phyloP scores from a whole-genome alignment of 2,113 vertebrate genomes.

The Kryptolebias marmoratus region DNA sequence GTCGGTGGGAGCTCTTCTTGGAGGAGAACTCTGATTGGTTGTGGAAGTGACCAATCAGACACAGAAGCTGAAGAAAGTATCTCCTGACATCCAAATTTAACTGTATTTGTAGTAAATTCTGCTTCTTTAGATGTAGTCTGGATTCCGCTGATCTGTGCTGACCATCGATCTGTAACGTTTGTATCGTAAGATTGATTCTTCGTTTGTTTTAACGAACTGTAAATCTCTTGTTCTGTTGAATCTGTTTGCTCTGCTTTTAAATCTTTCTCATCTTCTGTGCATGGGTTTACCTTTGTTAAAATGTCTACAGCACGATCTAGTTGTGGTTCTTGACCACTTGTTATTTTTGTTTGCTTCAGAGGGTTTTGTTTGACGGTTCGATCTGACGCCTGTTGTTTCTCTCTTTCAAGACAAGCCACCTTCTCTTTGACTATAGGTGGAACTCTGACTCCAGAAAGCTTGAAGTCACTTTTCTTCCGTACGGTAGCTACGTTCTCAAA shows the following conservation, averaged over 20 bases:
- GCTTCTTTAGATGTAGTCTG: conserved; percentile 8
- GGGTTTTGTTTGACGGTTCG: conserved; percentile 29
- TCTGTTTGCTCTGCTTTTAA: conserved; percentile 1
- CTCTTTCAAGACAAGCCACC: conserved; percentile 35
- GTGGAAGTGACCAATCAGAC: conserved; percentile 36
- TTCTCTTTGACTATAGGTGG: conserved; percentile 37
- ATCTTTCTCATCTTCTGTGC: neutral
- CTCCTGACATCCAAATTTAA: conserved; percentile 43
- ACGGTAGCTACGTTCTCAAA: conserved; percentile 82
- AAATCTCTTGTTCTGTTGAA: conserved; percentile 6
- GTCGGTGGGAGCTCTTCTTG: conserved; percentile 35
- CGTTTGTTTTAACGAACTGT: conserved; percentile 13
- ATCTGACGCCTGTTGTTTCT: neutral
- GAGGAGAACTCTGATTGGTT: conserved; percentile 16
- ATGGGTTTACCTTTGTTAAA: conserved; percentile 11
- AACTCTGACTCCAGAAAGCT: conserved; percentile 23
- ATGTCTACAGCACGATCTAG: neutral
- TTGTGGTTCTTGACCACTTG: conserved; percentile 7
- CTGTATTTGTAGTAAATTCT: neutral
- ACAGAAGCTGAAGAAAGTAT: conserved; percentile 23
- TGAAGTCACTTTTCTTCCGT: conserved; percentile 57
- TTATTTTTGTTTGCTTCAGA: conserved; percentile 9
- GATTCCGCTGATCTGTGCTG: neutral
- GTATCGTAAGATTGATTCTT: conserved; percentile 3
- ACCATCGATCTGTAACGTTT: neutral